A percentile compares a stretch with the other conserved stretches of the same genome.
These are phyloP conservation scores for Cetonia aurata DNA, from an alignment of 2,888 invertebrate species.

Conservation along the genomic window DNA sequence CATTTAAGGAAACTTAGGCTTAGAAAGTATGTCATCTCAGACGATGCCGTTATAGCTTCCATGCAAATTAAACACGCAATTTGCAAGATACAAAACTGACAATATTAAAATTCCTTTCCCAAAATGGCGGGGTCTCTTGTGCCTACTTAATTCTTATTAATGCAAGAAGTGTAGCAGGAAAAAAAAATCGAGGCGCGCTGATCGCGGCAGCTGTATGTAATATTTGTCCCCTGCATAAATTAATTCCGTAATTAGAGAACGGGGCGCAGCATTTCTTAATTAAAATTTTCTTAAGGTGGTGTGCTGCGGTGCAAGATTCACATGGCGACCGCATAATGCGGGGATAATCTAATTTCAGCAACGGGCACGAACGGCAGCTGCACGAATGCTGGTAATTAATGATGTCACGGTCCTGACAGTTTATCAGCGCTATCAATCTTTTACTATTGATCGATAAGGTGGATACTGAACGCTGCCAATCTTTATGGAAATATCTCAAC, in stretches of 20 bases:
- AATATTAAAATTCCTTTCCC: too few species aligned
- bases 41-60: too few species aligned
- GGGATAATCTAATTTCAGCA: slow-evolving; percentile 19
- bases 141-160: too few species aligned
- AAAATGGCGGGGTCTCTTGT: too few species aligned
- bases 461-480: too few species aligned
- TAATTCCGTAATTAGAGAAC: slow-evolving; percentile 14
- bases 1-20: too few species aligned
- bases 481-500: too few species aligned
- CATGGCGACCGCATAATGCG: slow-evolving; percentile 25
- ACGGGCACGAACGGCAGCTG: slow-evolving; percentile 24
- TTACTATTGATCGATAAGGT: slow-evolving; percentile 19
- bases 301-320: slow-evolving; percentile 19
- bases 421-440: slow-evolving; percentile 29
- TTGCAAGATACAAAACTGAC: too few species aligned
- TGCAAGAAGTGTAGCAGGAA: too few species aligned
- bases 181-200: neutral
- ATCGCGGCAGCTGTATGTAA: slow-evolving; percentile 24
- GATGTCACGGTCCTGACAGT: slow-evolving; percentile 29
- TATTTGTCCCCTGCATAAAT: slow-evolving; percentile 29
- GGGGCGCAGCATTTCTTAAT: slow-evolving; percentile 25
- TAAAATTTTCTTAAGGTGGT: slow-evolving; percentile 36
- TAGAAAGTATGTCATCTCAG: too few species aligned
- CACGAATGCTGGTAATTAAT: slow-evolving; percentile 30
- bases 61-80: too few species aligned